Evolutionary conservation across 1,140 invertebrate genomes (phyloP), one percentile per base, ranked within the genome.

Genomic region (Neodiprion fabricii): DNA sequence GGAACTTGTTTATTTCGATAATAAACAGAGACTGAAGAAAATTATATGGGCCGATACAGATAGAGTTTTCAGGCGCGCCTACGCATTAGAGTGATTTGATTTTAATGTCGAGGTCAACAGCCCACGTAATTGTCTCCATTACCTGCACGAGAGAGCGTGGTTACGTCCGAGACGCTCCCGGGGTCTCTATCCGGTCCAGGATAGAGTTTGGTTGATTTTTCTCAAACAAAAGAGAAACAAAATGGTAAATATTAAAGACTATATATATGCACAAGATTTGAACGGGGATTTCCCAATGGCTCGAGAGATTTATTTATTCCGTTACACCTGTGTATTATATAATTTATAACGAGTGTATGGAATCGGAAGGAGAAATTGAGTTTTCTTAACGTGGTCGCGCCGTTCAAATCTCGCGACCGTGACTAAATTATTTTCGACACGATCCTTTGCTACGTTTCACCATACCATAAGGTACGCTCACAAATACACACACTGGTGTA

Each of bases 61-160:
- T 61, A 61, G 11, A 61, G n/a, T 61, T 61, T 61, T 61, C 53
- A 8, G 72, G 67, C 48, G 66, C 74, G 40, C 61, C 77, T 17
- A 79, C 65, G 72, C 75, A 76, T 77, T 73, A 76, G 77, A 80
- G 80, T 82, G 81, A 85, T 86, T 84, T 76, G 82, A 85, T 85
- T 84, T 85, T 84, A 84, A 85, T 85, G 81, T 74, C 77, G 80
- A 82, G 79, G 79, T 81, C 75, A 82, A 71, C 78, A 77, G 72
- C 79, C 78, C 79, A 78, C 77, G 80, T 85, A 85, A 85, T 85
- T 85, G 83, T 85, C 81, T 81, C 79, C 79, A 86, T 86, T 86
- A 85, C 70, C 82, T 84, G 81, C 81, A 84, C 85, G 83, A 85
- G 79, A 84, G 79, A 78, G 80, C 79, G 81, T 80, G 76, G 85